phyloP scores from a whole-genome alignment of 2,113 vertebrate genomes.

The Delphinapterus leucas region DNA sequence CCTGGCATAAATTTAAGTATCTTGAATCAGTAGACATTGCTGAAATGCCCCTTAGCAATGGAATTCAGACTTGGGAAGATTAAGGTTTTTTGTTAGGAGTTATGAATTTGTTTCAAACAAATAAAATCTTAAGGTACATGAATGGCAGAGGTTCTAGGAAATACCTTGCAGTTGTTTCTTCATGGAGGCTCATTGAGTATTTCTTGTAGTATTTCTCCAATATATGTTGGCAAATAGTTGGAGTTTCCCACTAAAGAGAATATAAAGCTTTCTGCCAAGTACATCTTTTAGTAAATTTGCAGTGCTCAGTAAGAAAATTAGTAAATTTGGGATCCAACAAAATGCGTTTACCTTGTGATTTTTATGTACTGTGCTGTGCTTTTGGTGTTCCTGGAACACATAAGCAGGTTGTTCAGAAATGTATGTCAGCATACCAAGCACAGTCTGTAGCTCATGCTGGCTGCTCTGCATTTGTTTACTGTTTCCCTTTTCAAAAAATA shows the following conservation, averaged over 20 bases:
- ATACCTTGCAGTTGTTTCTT: background rate
- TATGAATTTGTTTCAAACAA: slow-evolving; percentile 12
- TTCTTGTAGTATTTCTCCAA: background rate
- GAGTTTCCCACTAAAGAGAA: background rate
- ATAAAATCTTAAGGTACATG: slow-evolving; percentile 14
- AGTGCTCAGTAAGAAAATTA: background rate
- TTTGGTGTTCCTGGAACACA: background rate
- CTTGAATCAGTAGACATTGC: background rate
- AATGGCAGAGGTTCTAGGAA: background rate
- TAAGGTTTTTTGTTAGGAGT: slow-evolving; percentile 10
- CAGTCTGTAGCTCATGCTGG: background rate
- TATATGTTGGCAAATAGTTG: background rate
- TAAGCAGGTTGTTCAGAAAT: background rate
- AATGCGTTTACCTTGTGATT: background rate
- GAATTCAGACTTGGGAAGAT: background rate
- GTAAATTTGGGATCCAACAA: background rate
- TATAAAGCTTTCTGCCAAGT: background rate
- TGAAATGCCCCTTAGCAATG: background rate
- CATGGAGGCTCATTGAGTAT: background rate
- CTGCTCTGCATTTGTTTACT: background rate
- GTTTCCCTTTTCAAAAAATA: background rate
- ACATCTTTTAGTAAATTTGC: background rate
- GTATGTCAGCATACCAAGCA: background rate
- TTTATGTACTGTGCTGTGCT: background rate
- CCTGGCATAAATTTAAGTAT: background rate